phyloP scores from a whole-genome alignment of 2,113 vertebrate species.

The Saimiri boliviensis region DNA sequence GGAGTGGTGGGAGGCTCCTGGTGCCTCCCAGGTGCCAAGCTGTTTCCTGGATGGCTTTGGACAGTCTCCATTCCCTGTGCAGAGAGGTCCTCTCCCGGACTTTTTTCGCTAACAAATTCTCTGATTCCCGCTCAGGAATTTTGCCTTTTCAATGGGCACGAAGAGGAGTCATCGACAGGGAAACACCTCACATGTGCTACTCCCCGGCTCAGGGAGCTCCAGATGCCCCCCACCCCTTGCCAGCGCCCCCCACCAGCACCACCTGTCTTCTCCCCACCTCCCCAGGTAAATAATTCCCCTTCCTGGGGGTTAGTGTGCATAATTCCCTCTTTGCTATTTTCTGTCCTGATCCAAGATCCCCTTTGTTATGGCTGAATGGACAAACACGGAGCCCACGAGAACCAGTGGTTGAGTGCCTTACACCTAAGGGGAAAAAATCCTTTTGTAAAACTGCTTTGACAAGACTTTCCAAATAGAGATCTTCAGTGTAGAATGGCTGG shows the following conservation, averaged over 20 bases:
- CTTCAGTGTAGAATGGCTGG: too few relatives aligned
- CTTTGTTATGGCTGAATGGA: background rate
- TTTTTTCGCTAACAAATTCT: background rate
- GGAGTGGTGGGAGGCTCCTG: background rate
- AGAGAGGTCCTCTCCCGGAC: background rate
- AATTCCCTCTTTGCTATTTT: background rate
- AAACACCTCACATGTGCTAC: accelerated
- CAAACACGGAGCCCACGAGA: background rate
- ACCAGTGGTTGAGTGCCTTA: background rate
- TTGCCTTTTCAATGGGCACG: background rate
- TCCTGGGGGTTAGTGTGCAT: background rate
- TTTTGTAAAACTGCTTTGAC: background rate
- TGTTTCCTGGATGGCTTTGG: background rate
- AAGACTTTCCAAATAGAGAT: background rate
- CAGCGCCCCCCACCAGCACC: too few relatives aligned
- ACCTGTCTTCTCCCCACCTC: too few relatives aligned
- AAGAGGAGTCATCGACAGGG: background rate
- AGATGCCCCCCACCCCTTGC: accelerated
- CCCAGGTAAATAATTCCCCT: background rate
- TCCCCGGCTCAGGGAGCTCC: background rate
- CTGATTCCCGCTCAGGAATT: background rate
- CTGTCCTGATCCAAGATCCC: background rate
- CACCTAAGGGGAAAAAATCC: background rate
- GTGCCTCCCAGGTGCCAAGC: background rate
- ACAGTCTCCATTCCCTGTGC: background rate